Evolutionary conservation across 2,888 invertebrate genomes (phyloP).

Genomic region (Phorcus lineatus): DNA sequence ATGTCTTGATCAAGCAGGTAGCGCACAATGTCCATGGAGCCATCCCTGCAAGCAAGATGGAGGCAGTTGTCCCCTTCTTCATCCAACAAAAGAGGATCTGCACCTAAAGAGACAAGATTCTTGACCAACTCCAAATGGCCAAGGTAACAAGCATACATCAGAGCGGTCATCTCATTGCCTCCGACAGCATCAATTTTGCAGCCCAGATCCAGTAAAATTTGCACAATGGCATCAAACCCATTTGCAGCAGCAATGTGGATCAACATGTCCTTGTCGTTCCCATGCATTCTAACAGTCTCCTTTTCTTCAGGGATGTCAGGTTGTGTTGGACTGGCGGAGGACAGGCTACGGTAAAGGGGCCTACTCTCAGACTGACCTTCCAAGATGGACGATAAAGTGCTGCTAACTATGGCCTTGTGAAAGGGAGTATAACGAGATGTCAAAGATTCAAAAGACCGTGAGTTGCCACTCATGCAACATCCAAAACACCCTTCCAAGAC

Average conservation of each 20-base stretch:
- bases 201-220: background rate
- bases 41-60: background rate
- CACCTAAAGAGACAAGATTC: background rate
- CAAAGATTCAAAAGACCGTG: background rate
- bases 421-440: too few species aligned
- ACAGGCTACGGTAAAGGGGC: background rate
- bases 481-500: slow-evolving; percentile 7
- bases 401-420: too few species aligned
- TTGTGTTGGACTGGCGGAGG: background rate
- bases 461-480: background rate
- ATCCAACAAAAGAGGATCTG: background rate
- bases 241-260: background rate
- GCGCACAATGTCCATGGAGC: background rate
- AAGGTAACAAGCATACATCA: background rate
- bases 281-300: background rate
- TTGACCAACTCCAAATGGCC: background rate
- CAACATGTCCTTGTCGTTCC: background rate
- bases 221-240: background rate
- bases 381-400: background rate
- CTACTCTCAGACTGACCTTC: background rate
- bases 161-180: background rate
- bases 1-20: background rate
- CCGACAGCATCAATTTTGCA: background rate
- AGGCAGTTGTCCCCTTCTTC: slow-evolving; percentile 4
- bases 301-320: background rate